Evolutionary conservation across 2,888 invertebrate genomes (phyloP).

Genomic region (Philereme transversata): DNA sequence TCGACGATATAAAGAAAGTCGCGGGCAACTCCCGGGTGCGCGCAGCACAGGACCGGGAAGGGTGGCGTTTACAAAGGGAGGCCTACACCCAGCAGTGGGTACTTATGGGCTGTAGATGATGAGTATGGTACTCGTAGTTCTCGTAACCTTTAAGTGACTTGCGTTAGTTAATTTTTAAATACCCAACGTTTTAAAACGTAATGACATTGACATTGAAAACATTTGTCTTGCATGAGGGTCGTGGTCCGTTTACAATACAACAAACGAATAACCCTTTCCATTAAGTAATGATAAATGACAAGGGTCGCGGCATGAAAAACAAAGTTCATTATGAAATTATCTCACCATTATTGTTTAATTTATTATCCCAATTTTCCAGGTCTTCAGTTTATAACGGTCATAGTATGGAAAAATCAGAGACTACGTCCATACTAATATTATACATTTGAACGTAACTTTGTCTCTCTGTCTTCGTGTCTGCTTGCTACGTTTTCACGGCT

Average conservation of each 20-base stretch:
- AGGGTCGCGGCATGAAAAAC: conserved; percentile 25
- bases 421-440: background rate
- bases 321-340: conserved; percentile 32
- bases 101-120: too few species aligned
- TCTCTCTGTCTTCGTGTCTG: too few species aligned
- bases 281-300: conserved; percentile 28
- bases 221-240: conserved; percentile 6
- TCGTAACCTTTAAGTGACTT: too few species aligned
- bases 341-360: conserved; percentile 29
- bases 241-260: conserved; percentile 10
- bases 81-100: too few species aligned
- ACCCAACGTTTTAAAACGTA: background rate
- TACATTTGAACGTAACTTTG: too few species aligned
- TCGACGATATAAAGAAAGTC: too few species aligned
- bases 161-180: too few species aligned
- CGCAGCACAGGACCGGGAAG: too few species aligned
- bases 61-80: too few species aligned
- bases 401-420: background rate
- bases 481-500: too few species aligned
- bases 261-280: conserved; percentile 26
- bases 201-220: background rate
- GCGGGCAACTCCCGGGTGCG: too few species aligned
- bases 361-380: conserved; percentile 15
- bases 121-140: too few species aligned
- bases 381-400: background rate